Conservation (phyloP, 2,113 vertebrate genomes). For the Sphyrna mokarran region DNA sequence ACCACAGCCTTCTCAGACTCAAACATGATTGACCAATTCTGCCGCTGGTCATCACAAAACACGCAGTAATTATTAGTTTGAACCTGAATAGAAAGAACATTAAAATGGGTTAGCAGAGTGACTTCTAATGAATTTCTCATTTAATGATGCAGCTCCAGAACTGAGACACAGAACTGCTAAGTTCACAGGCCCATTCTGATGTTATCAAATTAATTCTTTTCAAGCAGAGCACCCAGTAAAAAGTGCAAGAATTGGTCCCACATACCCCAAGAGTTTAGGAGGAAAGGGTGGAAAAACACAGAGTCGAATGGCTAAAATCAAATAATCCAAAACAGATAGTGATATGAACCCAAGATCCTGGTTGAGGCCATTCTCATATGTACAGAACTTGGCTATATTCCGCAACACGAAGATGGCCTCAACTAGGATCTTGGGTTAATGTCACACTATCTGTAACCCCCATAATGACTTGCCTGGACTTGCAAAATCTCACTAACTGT, state of each 20-base stretch:
- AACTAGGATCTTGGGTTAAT: too few species aligned
- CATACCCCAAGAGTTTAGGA: neutral
- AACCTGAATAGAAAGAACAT: conserved; percentile 57
- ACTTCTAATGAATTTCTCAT: neutral
- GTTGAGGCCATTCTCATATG: too few species aligned
- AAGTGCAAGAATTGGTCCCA: neutral
- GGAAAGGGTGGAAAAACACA: neutral
- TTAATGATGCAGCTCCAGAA: neutral
- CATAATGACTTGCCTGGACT: too few species aligned
- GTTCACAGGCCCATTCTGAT: neutral
- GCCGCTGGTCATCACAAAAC: conserved; percentile 91
- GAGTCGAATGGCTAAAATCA: neutral
- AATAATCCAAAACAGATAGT: neutral
- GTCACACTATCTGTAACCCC: too few species aligned
- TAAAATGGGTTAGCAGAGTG: neutral
- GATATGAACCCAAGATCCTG: too few species aligned
- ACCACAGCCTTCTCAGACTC: conserved; percentile 72
- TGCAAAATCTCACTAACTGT: too few species aligned
- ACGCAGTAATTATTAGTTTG: conserved; percentile 84
- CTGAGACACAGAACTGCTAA: neutral
- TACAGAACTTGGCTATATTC: too few species aligned
- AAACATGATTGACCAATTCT: conserved; percentile 97
- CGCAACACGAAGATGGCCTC: too few species aligned
- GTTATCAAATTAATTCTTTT: neutral
- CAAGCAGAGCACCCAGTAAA: neutral